Percentiles rank a stretch among this genome's conserved stretches.
Conservation (phyloP, 2,113 vertebrate species). For the Miniopterus natalensis region DNA sequence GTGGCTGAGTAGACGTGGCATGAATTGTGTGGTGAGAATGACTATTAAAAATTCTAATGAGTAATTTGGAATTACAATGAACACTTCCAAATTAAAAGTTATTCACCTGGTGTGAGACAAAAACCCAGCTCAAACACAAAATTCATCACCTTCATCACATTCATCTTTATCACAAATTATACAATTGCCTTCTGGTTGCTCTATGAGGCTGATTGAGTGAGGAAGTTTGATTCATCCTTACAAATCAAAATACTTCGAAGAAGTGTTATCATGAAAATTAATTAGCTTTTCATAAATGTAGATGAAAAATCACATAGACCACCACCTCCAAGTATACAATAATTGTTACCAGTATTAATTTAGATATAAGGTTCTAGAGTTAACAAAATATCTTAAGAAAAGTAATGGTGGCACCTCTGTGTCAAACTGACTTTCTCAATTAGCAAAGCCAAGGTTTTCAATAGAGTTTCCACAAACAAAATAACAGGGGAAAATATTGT, state of each 20-base stretch:
- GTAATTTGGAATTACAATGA: slow-evolving; percentile 21
- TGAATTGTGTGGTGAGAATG: not conserved
- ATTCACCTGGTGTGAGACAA: slow-evolving; percentile 4
- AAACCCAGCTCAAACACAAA: slow-evolving; percentile 8
- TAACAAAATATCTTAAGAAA: not conserved
- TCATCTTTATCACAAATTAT: not conserved
- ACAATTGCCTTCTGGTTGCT: not conserved
- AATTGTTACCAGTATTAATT: not conserved
- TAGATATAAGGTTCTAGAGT: not conserved
- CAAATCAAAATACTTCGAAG: slow-evolving; percentile 52
- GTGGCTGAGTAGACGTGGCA: not conserved
- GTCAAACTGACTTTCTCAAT: slow-evolving; percentile 21
- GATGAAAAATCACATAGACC: not conserved
- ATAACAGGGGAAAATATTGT: not conserved
- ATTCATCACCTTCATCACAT: not conserved
- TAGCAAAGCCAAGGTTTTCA: slow-evolving; percentile 2
- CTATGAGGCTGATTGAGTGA: not conserved
- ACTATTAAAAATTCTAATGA: not conserved
- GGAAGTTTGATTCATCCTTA: slow-evolving; percentile 35
- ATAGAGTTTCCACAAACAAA: not conserved
- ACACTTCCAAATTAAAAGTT: slow-evolving; percentile 24
- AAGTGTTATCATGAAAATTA: not conserved
- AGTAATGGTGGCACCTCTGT: not conserved
- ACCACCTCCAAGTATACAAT: not conserved
- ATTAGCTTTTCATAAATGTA: slow-evolving; percentile 22